phyloP scores from a whole-genome alignment of 2,888 invertebrate genomes.

The Tyria jacobaeae region DNA sequence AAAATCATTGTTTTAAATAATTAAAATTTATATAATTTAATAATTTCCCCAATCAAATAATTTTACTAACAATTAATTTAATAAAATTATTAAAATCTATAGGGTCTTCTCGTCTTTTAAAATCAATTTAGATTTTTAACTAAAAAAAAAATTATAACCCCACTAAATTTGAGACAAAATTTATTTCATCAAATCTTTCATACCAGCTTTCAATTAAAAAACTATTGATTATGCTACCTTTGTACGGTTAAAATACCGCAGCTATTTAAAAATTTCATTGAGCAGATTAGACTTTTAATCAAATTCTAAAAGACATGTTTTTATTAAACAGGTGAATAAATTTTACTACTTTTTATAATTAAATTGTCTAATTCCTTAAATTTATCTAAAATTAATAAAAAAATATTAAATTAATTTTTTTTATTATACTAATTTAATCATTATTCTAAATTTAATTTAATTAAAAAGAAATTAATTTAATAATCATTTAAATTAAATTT shows the following conservation, averaged over 20 bases:
- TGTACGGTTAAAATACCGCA: constrained; percentile 92
- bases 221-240: constrained; percentile 93
- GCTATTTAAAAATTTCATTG: constrained; percentile 91
- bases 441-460: constrained; percentile 76
- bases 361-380: constrained; percentile 89
- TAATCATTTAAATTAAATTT: constrained; percentile 74
- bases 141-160: constrained; percentile 80
- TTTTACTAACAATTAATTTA: constrained; percentile 57
- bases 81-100: constrained; percentile 88
- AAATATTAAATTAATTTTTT: constrained; percentile 58
- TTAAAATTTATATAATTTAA: constrained; percentile 88
- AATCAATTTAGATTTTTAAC: constrained; percentile 88
- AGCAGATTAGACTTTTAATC: constrained; percentile 90
- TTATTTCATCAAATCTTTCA: constrained; percentile 91
- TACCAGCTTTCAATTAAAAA: constrained; percentile 92
- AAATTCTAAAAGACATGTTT: constrained; percentile 90
- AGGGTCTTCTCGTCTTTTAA: constrained; percentile 93
- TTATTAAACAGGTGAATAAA: constrained; percentile 91
- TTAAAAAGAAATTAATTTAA: constrained; percentile 77
- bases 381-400: constrained; percentile 75
- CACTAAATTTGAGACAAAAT: constrained; percentile 82
- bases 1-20: constrained; percentile 64
- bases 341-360: no score
- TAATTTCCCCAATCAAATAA: constrained; percentile 89
- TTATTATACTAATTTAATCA: constrained; percentile 88